Percentiles rank a stretch among this genome's conserved stretches.
These are phyloP conservation scores for zebrafish (Danio rerio) DNA, from an alignment of 2,113 vertebrate species.

Conservation along the genomic window GRCz12tu NC_133190.1:24375501-24376000, in stretches of 20 bases:
- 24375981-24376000: not conserved
- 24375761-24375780: not conserved
- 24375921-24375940: not conserved
- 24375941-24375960: not conserved
- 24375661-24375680: too few relatives aligned
- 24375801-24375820: not conserved
- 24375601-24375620: too few relatives aligned
- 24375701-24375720: too few relatives aligned
- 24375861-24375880: too few relatives aligned
- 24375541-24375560: too few relatives aligned
- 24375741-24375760: not conserved
- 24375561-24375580: too few relatives aligned
- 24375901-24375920: not conserved
- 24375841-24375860: not conserved
- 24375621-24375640: too few relatives aligned
- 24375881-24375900: not conserved
- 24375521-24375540: too few relatives aligned
- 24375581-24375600: too few relatives aligned
- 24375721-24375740: not conserved
- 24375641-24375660: too few relatives aligned
- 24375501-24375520: too few relatives aligned
- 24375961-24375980: not conserved
- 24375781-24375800: not conserved
- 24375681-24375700: too few relatives aligned
- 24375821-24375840: not conserved